Evolutionary conservation across 2,113 vertebrate genomes (phyloP).

Genomic region (Saguinus imperator): DNA sequence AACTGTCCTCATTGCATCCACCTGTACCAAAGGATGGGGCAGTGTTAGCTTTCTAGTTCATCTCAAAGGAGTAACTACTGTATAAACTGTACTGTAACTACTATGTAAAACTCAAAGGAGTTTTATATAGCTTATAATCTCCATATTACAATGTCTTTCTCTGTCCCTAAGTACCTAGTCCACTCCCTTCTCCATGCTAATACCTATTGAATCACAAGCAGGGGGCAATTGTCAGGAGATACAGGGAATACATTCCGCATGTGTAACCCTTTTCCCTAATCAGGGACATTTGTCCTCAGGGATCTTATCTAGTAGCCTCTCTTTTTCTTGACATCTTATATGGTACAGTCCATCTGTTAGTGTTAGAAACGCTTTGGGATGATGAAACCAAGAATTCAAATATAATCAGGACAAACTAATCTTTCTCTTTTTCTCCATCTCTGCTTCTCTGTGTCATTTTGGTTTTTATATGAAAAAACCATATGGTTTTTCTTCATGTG

Average conservation of each 20-base stretch:
- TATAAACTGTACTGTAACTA: too few relatives aligned
- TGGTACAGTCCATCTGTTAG: not conserved
- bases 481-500: not conserved
- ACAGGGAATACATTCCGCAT: not conserved
- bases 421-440: not conserved
- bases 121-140: not conserved
- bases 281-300: not conserved
- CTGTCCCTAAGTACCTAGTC: not conserved
- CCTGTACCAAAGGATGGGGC: not conserved
- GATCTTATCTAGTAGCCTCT: not conserved
- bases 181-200: not conserved
- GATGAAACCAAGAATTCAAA: not conserved
- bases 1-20: not conserved
- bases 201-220: not conserved
- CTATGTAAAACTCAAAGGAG: not conserved
- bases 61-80: not conserved
- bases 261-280: not conserved
- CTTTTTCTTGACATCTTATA: not conserved
- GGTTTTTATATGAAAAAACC: not conserved
- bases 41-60: not conserved
- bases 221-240: not conserved
- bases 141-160: not conserved
- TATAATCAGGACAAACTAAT: not conserved
- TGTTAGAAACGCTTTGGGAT: not conserved
- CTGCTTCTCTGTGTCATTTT: not conserved